Percentiles rank a stretch among this genome's conserved stretches.
These are phyloP conservation scores for Drosophila nannoptera DNA, from an alignment of 1,140 invertebrate genomes.

Conservation along the genomic window DNA sequence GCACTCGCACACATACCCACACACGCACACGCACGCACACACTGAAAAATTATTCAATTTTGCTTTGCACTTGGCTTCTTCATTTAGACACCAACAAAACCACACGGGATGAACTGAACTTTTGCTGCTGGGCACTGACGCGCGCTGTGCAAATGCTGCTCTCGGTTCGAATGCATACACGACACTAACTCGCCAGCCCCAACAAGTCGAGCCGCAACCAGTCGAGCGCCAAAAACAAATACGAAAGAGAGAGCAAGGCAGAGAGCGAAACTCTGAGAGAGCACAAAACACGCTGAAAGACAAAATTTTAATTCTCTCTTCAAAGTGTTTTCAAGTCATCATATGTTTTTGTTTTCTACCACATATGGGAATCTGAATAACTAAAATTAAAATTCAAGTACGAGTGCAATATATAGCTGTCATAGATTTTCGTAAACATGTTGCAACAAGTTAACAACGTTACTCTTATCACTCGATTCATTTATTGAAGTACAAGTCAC, in stretches of 20 bases:
- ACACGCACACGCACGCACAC: slow-evolving; percentile 26
- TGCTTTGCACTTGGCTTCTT: slow-evolving; percentile 54
- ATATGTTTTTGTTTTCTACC: no score
- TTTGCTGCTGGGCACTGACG: slow-evolving; percentile 28
- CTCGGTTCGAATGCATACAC: slow-evolving; percentile 45
- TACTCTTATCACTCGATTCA: not conserved
- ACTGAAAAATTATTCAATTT: slow-evolving; percentile 57
- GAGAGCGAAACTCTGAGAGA: not conserved
- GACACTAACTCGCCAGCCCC: slow-evolving; percentile 31
- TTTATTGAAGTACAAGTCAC: not conserved
- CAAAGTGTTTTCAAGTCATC: no score
- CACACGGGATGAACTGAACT: slow-evolving; percentile 26
- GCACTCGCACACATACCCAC: slow-evolving; percentile 35
- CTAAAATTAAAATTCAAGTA: no score
- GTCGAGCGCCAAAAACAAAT: slow-evolving; percentile 27
- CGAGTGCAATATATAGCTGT: no score
- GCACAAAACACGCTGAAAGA: not conserved
- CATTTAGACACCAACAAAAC: slow-evolving; percentile 45
- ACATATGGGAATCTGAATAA: no score
- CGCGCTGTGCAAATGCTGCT: slow-evolving; percentile 29
- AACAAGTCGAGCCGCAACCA: slow-evolving; percentile 23
- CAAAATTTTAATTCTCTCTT: no score
- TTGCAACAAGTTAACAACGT: no score
- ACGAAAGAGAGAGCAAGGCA: slow-evolving; percentile 10
- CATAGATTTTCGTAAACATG: no score